Conservation (phyloP, 2,888 invertebrate species). For the Pandemis heparana region DNA sequence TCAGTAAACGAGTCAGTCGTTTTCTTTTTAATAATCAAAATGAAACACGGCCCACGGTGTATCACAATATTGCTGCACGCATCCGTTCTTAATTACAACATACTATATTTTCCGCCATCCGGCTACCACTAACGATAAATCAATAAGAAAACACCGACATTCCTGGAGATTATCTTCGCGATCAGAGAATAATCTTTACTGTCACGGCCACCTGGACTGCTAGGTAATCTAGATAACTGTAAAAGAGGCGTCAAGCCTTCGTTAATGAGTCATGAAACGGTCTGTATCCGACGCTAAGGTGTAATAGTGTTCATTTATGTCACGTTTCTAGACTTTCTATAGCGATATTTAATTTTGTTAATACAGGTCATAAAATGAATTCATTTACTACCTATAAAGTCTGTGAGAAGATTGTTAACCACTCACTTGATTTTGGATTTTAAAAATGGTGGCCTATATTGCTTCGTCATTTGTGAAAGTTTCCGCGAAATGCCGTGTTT, state of each 20-base stretch:
- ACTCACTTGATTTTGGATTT: no score
- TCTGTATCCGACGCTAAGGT: neutral
- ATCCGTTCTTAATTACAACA: neutral
- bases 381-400: neutral
- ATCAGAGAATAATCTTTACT: slow-evolving; percentile 9
- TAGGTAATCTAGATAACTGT: slow-evolving; percentile 23
- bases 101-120: neutral
- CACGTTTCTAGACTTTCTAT: neutral
- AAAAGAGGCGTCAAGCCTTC: slow-evolving; percentile 5
- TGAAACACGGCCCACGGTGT: neutral
- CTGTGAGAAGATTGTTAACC: no score
- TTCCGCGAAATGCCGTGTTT: no score
- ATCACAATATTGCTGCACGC: neutral
- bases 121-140: neutral
- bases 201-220: slow-evolving; percentile 11
- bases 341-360: neutral
- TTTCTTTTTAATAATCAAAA: no score
- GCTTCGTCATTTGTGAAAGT: no score
- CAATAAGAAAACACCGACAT: slow-evolving; percentile 5
- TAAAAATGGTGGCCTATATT: no score
- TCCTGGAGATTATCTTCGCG: slow-evolving; percentile 1
- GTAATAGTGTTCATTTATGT: neutral
- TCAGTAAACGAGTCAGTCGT: no score
- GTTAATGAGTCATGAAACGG: slow-evolving; percentile 8
- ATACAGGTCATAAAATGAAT: neutral